A percentile compares a stretch with the other conserved stretches of the same genome.
These are phyloP conservation scores for Rachycentron canadum DNA, from an alignment of 2,797 vertebrate species.

Conservation along the genomic window DNA sequence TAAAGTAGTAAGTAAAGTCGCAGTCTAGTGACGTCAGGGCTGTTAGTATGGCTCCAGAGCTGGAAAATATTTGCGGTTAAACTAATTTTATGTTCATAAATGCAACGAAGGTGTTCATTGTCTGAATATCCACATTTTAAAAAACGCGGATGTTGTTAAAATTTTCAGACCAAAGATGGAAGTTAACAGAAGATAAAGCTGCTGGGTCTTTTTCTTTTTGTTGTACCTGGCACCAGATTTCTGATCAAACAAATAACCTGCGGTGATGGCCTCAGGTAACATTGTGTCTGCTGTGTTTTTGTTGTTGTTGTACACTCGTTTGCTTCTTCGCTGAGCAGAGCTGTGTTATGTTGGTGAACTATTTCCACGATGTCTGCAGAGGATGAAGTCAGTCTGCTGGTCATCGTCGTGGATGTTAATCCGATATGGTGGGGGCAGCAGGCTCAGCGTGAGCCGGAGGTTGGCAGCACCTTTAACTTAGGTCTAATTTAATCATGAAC, in stretches of 20 bases:
- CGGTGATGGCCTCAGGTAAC: slow-evolving; percentile 73
- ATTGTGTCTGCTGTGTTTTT: background rate
- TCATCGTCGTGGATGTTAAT: slow-evolving; percentile 93
- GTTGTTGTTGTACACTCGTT: background rate
- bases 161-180: slow-evolving; percentile 10
- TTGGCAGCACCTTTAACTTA: slow-evolving; percentile 57
- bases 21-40: background rate
- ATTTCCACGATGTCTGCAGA: slow-evolving; percentile 81
- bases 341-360: background rate
- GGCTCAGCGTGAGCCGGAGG: slow-evolving; percentile 89
- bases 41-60: background rate
- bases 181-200: slow-evolving; percentile 30
- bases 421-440: slow-evolving; percentile 99
- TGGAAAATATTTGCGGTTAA: background rate
- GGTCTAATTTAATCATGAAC: background rate
- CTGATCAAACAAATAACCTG: background rate
- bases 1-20: slow-evolving; percentile 30
- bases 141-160: background rate
- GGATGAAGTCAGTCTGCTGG: slow-evolving; percentile 93
- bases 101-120: background rate
- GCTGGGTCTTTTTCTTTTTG: background rate
- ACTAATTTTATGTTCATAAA: background rate
- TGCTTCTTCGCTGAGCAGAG: background rate
- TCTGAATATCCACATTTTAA: background rate
- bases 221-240: too few relatives aligned